Conservation (phyloP, 2,888 invertebrate species). For the Teleiodes luculella region DNA sequence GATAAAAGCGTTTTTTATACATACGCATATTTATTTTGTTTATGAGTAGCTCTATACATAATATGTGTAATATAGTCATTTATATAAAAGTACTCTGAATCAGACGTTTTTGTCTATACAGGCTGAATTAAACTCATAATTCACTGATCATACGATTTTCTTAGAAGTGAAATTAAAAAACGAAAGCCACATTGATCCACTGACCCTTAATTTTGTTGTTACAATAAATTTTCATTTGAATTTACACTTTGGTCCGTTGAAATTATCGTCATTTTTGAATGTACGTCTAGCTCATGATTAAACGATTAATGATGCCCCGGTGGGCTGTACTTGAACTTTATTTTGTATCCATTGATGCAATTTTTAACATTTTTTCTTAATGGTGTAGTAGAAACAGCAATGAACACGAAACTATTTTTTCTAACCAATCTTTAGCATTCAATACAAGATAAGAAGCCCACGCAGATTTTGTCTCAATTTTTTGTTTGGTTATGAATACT, state of each 20-base stretch:
- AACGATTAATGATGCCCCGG: too few species aligned
- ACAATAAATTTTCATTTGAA: not conserved
- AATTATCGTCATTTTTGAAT: too few species aligned
- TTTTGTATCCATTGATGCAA: not conserved
- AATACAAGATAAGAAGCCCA: not conserved
- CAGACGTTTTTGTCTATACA: too few species aligned
- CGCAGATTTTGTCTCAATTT: not conserved
- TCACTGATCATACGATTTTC: not conserved
- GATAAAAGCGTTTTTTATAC: too few species aligned
- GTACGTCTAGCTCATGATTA: too few species aligned
- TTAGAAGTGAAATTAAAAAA: not conserved
- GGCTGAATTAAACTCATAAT: too few species aligned
- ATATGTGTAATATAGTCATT: too few species aligned
- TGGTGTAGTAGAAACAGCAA: not conserved
- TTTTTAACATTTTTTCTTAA: not conserved
- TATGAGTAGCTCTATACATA: too few species aligned
- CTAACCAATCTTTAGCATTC: not conserved
- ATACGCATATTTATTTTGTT: too few species aligned
- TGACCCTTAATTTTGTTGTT: not conserved
- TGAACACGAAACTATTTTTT: not conserved
- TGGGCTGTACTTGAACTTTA: not conserved
- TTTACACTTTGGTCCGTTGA: not conserved
- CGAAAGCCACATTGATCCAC: slow-evolving; percentile 2
- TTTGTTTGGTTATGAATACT: not conserved
- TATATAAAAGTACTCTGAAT: too few species aligned